These are phyloP conservation scores for Intellagama lesueurii DNA, from an alignment of 2,797 vertebrate species.

Conservation along the genomic window DNA sequence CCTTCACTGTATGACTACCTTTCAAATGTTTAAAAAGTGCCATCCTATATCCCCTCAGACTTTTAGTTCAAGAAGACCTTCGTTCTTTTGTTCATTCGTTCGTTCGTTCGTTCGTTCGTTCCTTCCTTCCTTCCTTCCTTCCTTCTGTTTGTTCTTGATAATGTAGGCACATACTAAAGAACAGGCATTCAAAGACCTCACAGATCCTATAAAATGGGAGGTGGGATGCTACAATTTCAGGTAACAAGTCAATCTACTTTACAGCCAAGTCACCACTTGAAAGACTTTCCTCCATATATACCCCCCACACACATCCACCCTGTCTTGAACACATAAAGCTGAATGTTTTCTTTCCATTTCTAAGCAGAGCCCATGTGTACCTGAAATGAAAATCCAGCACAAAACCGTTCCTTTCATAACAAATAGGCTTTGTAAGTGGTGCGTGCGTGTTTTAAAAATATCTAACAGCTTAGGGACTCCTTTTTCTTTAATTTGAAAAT, in stretches of 20 bases:
- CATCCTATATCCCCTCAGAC: too few relatives aligned
- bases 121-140: background rate
- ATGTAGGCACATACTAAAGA: too few relatives aligned
- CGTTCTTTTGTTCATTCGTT: background rate
- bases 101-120: background rate
- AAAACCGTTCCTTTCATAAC: too few relatives aligned
- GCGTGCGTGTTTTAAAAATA: slow-evolving; percentile 35
- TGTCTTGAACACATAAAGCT: slow-evolving; percentile 54
- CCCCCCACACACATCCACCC: too few relatives aligned
- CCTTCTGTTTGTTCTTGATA: background rate
- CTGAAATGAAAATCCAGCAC: slow-evolving; percentile 52
- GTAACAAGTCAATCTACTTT: slow-evolving; percentile 37
- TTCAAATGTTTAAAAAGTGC: too few relatives aligned
- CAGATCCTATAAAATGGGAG: background rate
- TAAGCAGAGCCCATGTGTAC: slow-evolving; percentile 44
- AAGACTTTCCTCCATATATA: slow-evolving; percentile 11
- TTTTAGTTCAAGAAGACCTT: background rate
- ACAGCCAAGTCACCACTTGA: slow-evolving; percentile 32
- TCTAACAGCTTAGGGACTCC: slow-evolving; percentile 27
- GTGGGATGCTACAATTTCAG: background rate
- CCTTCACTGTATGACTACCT: too few relatives aligned
- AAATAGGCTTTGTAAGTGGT: too few relatives aligned
- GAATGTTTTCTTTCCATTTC: slow-evolving; percentile 44
- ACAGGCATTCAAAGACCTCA: too few relatives aligned
- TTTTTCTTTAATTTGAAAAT: slow-evolving; percentile 74